A percentile compares a stretch with the other conserved stretches of the same genome.
phyloP scores from a whole-genome alignment of 2,888 invertebrate genomes.

The Danaus chrysippus region DNA sequence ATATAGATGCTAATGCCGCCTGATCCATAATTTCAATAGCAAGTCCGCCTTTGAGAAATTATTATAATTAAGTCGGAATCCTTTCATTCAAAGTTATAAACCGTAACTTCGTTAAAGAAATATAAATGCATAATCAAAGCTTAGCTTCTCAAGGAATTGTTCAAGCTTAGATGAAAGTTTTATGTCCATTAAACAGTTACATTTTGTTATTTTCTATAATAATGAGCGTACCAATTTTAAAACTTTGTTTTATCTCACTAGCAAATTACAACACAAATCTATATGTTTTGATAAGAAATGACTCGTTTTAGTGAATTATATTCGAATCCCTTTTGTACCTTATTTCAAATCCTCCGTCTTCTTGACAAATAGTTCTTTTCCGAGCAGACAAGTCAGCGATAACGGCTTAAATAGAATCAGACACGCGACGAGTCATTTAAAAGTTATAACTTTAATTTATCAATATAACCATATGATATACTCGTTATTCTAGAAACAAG shows the following conservation, averaged over 20 bases:
- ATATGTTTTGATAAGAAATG: slow-evolving; percentile 6
- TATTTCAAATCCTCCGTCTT: slow-evolving; percentile 30
- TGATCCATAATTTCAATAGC: slow-evolving; percentile 72
- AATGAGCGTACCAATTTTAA: too few relatives aligned
- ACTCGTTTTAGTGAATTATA: slow-evolving; percentile 18
- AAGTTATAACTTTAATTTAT: background rate
- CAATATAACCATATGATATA: background rate
- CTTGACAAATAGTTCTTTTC: slow-evolving; percentile 65
- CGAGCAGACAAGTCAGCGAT: slow-evolving; percentile 59
- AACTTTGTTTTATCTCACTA: background rate
- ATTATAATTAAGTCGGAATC: slow-evolving; percentile 71
- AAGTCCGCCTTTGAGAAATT: slow-evolving; percentile 64
- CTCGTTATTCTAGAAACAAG: too few relatives aligned
- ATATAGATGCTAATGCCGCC: slow-evolving; percentile 72
- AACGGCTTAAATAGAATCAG: slow-evolving; percentile 46
- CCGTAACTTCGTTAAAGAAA: slow-evolving; percentile 57
- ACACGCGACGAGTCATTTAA: slow-evolving; percentile 21
- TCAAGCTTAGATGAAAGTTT: background rate
- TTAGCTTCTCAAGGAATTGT: slow-evolving; percentile 3
- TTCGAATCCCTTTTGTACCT: slow-evolving; percentile 21
- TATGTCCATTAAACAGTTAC: background rate
- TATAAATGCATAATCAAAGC: slow-evolving; percentile 27
- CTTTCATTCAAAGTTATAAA: slow-evolving; percentile 59
- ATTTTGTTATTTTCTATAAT: background rate
- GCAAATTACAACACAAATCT: background rate